Conservation (phyloP, 2,888 invertebrate species). For the Carcina quercana region DNA sequence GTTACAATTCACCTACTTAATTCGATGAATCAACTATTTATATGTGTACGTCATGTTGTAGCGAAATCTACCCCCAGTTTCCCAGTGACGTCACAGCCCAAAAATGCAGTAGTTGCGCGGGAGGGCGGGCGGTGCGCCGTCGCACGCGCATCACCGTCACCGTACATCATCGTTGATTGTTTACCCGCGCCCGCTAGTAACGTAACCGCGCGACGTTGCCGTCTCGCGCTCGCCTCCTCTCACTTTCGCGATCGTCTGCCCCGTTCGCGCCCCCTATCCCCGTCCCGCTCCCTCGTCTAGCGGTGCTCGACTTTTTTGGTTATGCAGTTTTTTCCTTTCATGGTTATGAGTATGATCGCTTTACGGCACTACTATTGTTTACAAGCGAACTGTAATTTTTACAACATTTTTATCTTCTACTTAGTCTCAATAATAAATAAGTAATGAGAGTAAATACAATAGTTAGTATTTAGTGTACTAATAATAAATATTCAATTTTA, state of each 20-base stretch:
- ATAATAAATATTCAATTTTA: neutral
- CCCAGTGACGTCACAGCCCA: constrained; percentile 50
- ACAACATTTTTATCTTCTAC: constrained; percentile 2
- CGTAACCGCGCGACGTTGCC: constrained; percentile 66
- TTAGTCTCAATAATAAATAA: no score
- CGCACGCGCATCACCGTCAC: constrained; percentile 61
- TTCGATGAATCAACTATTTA: no score
- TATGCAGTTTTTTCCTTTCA: constrained; percentile 64
- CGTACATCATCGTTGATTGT: constrained; percentile 62
- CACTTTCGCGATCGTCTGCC: constrained; percentile 63
- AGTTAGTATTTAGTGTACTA: no score
- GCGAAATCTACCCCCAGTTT: no score
- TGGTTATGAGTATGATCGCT: constrained; percentile 53
- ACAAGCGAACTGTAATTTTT: constrained; percentile 20
- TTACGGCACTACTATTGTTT: constrained; percentile 51
- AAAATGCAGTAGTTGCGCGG: constrained; percentile 65
- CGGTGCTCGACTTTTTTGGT: constrained; percentile 72
- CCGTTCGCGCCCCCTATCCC: constrained; percentile 29
- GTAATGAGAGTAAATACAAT: no score
- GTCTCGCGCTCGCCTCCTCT: constrained; percentile 62
- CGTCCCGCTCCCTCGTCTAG: constrained; percentile 54
- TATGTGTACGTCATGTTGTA: no score
- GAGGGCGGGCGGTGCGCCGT: constrained; percentile 40
- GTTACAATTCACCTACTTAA: no score
- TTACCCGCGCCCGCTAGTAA: constrained; percentile 65